Evolutionary conservation across 2,888 invertebrate genomes (phyloP), one percentile per base, ranked within the genome.

Genomic region (Zelleria hepariella): DNA sequence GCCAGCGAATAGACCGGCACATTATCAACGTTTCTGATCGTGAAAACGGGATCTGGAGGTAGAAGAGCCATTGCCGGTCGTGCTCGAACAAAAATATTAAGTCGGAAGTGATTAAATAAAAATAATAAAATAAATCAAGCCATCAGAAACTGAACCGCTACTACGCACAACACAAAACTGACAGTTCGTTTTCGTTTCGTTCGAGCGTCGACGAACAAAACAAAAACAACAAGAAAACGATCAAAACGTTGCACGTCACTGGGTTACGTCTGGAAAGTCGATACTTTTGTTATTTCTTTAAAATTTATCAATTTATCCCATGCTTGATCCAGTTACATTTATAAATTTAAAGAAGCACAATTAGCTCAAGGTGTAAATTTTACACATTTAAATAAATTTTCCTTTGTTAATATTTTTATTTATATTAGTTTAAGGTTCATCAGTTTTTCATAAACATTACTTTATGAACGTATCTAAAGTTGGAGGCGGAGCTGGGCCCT

Each of bases 31-130:
- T 92, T 91, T 69, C 93, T 91, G 66, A 95, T 90, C 60, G 92
- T 91, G 78, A 92, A 95, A 69, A 93, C 91, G 61, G 95, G 95
- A 83, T 95, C 95, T 58, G 94, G 94, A 65, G 94, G 94, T 83
- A 93, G 84, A 70, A 94, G 90, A 74, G 94, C 93, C 94, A 93
- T 94, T 67, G 75, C 72, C 76, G 83, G 82, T 84, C 84, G 86
- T 87, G 83, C 86, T 82, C 77, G 68, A 85, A 86, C 80, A 80
- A 73, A 86, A 86, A 85, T 77, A 75, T 78, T 71, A 72, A 72
- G 73, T 74, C 69, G 76, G 73, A 81, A 80, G 78, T 75, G 47
- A 51, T 18, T 48, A 59, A 58, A 59, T 73, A 73, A 82, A 84
- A 87, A 81, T 74, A 86, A 81, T 74, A 76, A 75, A 78, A 86